These are phyloP conservation scores for Acrobasis consociella DNA, from an alignment of 2,888 invertebrate species.

Conservation along the genomic window DNA sequence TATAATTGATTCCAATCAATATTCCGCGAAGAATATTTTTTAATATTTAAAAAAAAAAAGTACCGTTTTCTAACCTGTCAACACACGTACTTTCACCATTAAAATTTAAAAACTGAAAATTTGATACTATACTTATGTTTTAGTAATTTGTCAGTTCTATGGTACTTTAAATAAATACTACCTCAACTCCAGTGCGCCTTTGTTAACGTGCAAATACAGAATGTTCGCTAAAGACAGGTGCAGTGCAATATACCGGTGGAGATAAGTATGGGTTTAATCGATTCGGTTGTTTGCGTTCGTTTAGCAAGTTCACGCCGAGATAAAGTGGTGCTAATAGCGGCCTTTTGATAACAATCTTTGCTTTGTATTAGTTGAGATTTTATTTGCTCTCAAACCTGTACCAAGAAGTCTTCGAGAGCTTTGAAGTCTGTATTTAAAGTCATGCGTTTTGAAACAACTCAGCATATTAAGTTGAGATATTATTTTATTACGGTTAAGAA, in stretches of 20 bases:
- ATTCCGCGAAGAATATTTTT: no score
- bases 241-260: constrained; percentile 32
- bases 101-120: background rate
- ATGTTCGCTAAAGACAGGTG: constrained; percentile 60
- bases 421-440: no score
- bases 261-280: constrained; percentile 23
- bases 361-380: constrained; percentile 1
- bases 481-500: background rate
- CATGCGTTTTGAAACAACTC: no score
- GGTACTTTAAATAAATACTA: background rate
- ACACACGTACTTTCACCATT: background rate
- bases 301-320: constrained; percentile 21
- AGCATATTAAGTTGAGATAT: background rate
- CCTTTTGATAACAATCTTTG: constrained; percentile 17
- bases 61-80: no score
- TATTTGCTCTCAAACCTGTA: constrained; percentile 6
- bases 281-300: constrained; percentile 16
- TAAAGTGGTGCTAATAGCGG: constrained; percentile 18
- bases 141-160: background rate
- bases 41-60: no score
- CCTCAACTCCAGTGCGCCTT: constrained; percentile 46
- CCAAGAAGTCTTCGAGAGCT: background rate
- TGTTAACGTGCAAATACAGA: constrained; percentile 61
- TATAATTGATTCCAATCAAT: no score
- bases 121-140: background rate